Percentiles rank a stretch among this genome's conserved stretches.
Evolutionary conservation across 2,113 vertebrate species (phyloP).

Genomic region (Neoarius graeffei): DNA sequence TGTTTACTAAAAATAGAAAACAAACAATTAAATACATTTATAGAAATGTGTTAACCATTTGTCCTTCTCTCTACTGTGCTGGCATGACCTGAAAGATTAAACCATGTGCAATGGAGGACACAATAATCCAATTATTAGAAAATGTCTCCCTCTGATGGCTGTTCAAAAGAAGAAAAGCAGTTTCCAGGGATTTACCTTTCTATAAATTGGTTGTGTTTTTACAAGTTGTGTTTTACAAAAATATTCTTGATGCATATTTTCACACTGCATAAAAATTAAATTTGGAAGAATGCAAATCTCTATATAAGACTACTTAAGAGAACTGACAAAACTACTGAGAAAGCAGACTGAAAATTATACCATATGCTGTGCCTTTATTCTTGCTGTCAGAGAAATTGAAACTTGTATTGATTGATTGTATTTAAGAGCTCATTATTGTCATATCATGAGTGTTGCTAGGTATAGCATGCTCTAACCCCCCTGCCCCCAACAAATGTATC

Average conservation of each 20-base stretch:
- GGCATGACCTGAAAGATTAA: neutral
- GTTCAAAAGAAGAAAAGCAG: neutral
- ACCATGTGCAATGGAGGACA: neutral
- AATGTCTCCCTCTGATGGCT: slow-evolving; percentile 14
- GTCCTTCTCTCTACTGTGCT: neutral
- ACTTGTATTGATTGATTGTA: no score
- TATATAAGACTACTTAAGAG: neutral
- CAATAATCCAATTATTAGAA: neutral
- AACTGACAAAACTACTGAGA: no score
- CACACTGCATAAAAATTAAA: no score
- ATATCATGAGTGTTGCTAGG: no score
- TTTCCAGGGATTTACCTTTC: neutral
- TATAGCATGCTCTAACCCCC: no score
- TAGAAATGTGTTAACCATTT: neutral
- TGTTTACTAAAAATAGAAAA: neutral
- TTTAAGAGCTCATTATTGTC: no score
- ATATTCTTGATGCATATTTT: no score
- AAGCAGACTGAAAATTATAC: no score
- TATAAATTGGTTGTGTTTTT: neutral
- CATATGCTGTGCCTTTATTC: no score
- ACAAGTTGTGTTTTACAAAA: neutral
- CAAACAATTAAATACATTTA: neutral
- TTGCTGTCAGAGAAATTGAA: no score
- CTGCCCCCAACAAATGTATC: no score
- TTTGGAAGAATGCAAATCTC: no score